A percentile compares a stretch with the other conserved stretches of the same genome.
Conservation (phyloP, 1,140 invertebrate species). For the Antheraea mylitta region DNA sequence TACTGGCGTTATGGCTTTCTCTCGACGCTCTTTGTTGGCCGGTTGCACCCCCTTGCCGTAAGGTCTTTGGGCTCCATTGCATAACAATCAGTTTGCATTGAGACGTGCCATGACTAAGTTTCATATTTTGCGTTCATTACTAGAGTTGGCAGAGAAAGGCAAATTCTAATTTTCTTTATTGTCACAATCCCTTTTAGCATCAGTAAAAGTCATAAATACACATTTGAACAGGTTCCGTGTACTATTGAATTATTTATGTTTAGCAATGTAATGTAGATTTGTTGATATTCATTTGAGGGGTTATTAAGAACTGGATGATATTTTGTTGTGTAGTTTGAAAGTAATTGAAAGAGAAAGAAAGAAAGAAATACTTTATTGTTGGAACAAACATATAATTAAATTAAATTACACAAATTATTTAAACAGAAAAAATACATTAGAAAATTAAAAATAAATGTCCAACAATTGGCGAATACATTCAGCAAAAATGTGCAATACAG, state of each 20-base stretch:
- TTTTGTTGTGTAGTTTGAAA: no score
- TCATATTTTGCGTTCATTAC: not conserved
- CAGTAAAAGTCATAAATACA: not conserved
- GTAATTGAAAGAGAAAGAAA: no score
- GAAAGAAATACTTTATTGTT: no score
- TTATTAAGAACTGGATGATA: no score
- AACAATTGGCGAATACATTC: no score
- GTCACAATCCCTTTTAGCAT: not conserved
- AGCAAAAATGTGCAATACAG: no score
- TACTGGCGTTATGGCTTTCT: slow-evolving; percentile 24
- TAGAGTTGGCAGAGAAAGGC: not conserved
- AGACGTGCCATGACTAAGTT: not conserved
- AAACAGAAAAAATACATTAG: no score
- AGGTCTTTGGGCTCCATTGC: not conserved
- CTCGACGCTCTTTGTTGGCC: not conserved
- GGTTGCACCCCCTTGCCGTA: not conserved
- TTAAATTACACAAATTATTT: no score
- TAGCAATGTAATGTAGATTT: no score
- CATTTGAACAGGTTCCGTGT: not conserved
- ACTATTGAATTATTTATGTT: not conserved
- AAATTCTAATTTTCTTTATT: not conserved
- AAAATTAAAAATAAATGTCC: no score
- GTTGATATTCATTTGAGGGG: no score
- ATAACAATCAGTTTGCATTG: not conserved
- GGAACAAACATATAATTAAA: no score